Evolutionary conservation across 2,888 invertebrate genomes (phyloP).

Genomic region (Pandemis heparana): DNA sequence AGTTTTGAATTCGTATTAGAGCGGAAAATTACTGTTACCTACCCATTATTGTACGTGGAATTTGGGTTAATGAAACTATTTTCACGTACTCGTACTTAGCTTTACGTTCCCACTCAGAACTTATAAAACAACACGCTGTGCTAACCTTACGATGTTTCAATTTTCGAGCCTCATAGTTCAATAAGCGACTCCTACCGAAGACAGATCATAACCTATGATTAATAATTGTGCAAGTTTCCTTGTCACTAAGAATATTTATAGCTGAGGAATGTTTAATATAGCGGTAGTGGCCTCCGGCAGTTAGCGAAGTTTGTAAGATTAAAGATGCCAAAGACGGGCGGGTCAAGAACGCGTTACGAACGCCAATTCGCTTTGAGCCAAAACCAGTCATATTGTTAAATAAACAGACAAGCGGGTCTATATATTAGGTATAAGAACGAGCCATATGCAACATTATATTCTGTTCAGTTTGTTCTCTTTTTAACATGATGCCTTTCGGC

Average conservation of each 20-base stretch:
- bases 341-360: conserved; percentile 20
- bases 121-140: neutral
- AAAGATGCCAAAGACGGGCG: conserved; percentile 24
- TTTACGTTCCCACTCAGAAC: neutral
- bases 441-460: neutral
- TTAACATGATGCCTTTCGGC: no score
- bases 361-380: neutral
- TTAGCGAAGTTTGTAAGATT: conserved; percentile 30
- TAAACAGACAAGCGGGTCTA: neutral
- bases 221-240: conserved; percentile 20
- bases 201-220: conserved; percentile 1
- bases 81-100: neutral
- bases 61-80: neutral
- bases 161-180: neutral
- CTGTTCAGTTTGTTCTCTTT: no score
- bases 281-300: conserved; percentile 24
- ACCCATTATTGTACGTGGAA: no score
- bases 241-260: conserved; percentile 18
- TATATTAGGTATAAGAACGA: neutral
- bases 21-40: neutral
- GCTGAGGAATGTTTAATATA: conserved; percentile 36
- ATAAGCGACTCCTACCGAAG: neutral
- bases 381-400: conserved; percentile 12
- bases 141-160: neutral
- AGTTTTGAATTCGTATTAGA: neutral